phyloP scores from a whole-genome alignment of 2,888 invertebrate genomes.

The Dendrolimus pini region DNA sequence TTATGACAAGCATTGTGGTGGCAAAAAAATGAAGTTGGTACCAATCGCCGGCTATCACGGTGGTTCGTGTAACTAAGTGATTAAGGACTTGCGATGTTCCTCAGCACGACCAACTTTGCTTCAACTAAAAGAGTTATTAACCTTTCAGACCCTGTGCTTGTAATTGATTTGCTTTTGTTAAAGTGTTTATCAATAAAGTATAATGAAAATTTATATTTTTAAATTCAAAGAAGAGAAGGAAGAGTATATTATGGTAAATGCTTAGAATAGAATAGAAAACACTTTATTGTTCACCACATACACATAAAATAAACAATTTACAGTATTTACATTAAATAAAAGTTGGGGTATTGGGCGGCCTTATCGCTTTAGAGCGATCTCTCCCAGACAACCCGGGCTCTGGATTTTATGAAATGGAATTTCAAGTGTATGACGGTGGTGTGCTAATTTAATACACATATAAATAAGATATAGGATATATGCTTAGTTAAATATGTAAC shows the following conservation, averaged over 20 bases:
- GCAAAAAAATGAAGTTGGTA: constrained; percentile 25
- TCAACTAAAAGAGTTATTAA: constrained; percentile 21
- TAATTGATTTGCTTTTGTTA: constrained; percentile 6
- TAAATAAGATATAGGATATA: too few relatives aligned
- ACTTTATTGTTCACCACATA: too few relatives aligned
- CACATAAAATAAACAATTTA: too few relatives aligned
- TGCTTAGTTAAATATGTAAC: background rate
- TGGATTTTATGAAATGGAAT: too few relatives aligned
- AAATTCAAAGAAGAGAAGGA: background rate
- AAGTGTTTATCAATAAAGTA: background rate
- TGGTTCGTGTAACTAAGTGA: constrained; percentile 40
- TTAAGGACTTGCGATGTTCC: constrained; percentile 23
- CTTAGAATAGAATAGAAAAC: too few relatives aligned
- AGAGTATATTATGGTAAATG: background rate
- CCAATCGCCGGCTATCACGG: constrained; percentile 25
- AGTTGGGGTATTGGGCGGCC: too few relatives aligned
- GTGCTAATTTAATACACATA: too few relatives aligned
- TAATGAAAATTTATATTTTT: background rate
- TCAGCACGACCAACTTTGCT: constrained; percentile 10
- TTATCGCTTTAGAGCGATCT: too few relatives aligned
- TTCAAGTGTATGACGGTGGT: too few relatives aligned
- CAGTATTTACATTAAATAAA: too few relatives aligned
- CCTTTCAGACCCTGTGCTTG: constrained; percentile 6
- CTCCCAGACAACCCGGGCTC: too few relatives aligned
- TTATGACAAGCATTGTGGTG: constrained; percentile 16